phyloP scores from a whole-genome alignment of 35 echinoderm and acorn worm genomes.

The Heliocidaris erythrogramma region DNA sequence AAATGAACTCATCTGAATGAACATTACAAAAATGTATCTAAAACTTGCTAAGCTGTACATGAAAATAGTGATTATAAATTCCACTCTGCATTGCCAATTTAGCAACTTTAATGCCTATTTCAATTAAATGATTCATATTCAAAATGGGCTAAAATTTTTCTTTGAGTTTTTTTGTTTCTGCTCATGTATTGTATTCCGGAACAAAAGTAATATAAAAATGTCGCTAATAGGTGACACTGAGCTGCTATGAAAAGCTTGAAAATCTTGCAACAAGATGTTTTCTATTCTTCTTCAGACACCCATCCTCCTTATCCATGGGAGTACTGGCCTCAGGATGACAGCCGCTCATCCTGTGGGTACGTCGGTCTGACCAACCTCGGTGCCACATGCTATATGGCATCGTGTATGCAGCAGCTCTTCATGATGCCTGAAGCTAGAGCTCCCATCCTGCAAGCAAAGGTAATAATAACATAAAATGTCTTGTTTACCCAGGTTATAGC shows the following conservation, averaged over 20 bases:
- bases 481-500: not conserved
- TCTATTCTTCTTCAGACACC: slow-evolving; percentile 51
- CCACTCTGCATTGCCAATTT: too few relatives aligned
- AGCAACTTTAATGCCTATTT: too few relatives aligned
- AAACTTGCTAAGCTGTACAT: too few relatives aligned
- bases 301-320: slow-evolving; percentile 78
- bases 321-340: slow-evolving; percentile 86
- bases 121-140: too few relatives aligned
- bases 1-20: too few relatives aligned
- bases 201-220: not conserved
- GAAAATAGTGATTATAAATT: too few relatives aligned
- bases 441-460: slow-evolving; percentile 78
- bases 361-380: slow-evolving; percentile 91
- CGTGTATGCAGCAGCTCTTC: slow-evolving; percentile 86
- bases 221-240: not conserved
- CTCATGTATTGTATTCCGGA: too few relatives aligned
- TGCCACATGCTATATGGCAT: slow-evolving; percentile 92
- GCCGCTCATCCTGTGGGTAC: slow-evolving; percentile 75
- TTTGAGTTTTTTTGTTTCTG: too few relatives aligned
- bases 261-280: not conserved
- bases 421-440: slow-evolving; percentile 92
- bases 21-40: too few relatives aligned
- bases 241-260: not conserved
- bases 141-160: too few relatives aligned
- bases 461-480: not conserved